A percentile compares a stretch with the other conserved stretches of the same genome.
Evolutionary conservation across 2,113 vertebrate species (phyloP).

Genomic region (Phyllostomus discolor): DNA sequence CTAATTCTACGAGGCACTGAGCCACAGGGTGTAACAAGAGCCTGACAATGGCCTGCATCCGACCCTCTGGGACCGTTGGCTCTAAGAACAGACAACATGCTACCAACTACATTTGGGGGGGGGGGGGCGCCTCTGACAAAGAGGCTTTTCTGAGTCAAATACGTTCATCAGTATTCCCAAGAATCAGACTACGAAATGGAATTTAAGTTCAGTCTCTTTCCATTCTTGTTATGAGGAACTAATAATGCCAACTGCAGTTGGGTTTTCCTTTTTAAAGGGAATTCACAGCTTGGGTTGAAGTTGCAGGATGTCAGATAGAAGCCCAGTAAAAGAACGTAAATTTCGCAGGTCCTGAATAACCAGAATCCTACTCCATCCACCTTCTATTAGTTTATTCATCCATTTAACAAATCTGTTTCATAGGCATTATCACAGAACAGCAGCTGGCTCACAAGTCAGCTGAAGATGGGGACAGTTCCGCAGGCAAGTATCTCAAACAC

Average conservation of each 20-base stretch:
- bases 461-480: background rate
- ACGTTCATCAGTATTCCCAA: background rate
- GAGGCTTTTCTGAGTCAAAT: slow-evolving; percentile 17
- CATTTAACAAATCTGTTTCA: background rate
- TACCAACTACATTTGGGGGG: background rate
- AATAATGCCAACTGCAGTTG: background rate
- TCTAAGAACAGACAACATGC: background rate
- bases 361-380: background rate
- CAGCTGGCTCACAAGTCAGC: background rate
- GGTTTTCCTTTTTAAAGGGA: slow-evolving; percentile 9
- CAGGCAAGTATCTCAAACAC: background rate
- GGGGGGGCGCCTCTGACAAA: slow-evolving; percentile 23
- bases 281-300: background rate
- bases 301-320: background rate
- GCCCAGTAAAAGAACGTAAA: background rate
- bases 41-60: background rate
- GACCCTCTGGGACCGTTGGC: background rate
- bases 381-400: background rate
- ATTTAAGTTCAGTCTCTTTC: background rate
- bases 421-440: background rate
- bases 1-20: background rate
- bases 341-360: background rate
- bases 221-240: background rate
- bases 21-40: background rate
- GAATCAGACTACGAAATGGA: slow-evolving; percentile 7